Evolutionary conservation across 2,113 vertebrate genomes (phyloP).

Genomic region (Stigmatopora argus): DNA sequence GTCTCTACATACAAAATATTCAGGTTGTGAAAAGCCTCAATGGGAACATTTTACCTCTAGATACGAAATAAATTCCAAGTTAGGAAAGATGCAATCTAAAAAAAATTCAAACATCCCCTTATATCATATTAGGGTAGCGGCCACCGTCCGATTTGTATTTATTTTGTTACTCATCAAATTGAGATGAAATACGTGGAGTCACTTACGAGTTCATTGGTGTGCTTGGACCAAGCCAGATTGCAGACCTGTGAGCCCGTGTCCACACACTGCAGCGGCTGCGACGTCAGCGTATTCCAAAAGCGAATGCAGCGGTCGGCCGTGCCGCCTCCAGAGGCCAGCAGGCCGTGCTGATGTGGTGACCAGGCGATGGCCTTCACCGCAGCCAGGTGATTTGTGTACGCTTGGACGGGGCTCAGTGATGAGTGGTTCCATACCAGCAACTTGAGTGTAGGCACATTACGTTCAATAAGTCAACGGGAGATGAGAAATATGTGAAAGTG

Average conservation of each 20-base stretch:
- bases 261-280: constrained; percentile 92
- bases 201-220: constrained; percentile 93
- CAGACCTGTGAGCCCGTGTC: constrained; percentile 97
- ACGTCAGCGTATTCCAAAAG: constrained; percentile 97
- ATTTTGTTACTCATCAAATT: neutral
- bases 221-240: constrained; percentile 99
- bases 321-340: constrained; percentile 89
- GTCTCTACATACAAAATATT: no score
- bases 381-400: constrained; percentile 95
- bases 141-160: no score
- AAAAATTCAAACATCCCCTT: no score
- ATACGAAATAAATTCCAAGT: no score
- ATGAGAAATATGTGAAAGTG: neutral
- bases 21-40: no score
- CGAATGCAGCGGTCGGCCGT: constrained; percentile 96
- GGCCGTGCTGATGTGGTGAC: constrained; percentile 95
- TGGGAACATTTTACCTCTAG: no score
- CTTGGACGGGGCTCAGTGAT: constrained; percentile 81
- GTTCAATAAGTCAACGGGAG: neutral
- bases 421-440: constrained; percentile 98
- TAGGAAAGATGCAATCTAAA: no score
- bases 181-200: neutral
- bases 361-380: constrained; percentile 97
- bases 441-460: constrained; percentile 50
- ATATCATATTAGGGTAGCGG: no score